phyloP scores from a whole-genome alignment of 1,140 invertebrate genomes.

The Hesperophylax magnus region DNA sequence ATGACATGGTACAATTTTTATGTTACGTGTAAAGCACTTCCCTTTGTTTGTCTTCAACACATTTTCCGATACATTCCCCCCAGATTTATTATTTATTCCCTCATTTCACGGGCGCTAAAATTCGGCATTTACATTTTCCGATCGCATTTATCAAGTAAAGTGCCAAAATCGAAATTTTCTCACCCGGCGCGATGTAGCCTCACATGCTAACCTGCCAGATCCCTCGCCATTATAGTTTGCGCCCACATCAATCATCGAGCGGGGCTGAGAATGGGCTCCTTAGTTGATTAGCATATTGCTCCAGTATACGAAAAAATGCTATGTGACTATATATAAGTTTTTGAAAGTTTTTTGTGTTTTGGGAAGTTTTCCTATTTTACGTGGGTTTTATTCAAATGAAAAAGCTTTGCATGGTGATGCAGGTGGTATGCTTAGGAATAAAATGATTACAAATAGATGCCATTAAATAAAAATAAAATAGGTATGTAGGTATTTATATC shows the following conservation, averaged over 20 bases:
- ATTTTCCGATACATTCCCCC: background rate
- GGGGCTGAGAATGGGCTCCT: conserved; percentile 1
- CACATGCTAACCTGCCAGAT: background rate
- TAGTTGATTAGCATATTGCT: background rate
- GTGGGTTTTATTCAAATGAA: no score
- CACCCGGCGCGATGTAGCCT: background rate
- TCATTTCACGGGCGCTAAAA: conserved; percentile 1
- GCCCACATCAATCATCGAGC: conserved; percentile 2
- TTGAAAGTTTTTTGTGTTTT: background rate
- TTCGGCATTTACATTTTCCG: background rate
- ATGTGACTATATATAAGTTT: background rate
- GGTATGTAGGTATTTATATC: no score
- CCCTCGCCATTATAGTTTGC: background rate
- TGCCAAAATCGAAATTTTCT: conserved; percentile 4
- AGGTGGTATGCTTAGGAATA: no score
- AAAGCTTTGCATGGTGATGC: no score
- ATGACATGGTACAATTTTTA: no score
- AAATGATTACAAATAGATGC: no score
- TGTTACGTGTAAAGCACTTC: background rate
- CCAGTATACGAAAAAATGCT: background rate
- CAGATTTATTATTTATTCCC: no score
- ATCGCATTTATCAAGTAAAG: conserved; percentile 21
- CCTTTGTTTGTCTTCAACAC: background rate
- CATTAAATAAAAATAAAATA: no score
- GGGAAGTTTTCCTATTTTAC: no score